Conservation (phyloP, 2,888 invertebrate species). For the Masnerella sp. region DNA sequence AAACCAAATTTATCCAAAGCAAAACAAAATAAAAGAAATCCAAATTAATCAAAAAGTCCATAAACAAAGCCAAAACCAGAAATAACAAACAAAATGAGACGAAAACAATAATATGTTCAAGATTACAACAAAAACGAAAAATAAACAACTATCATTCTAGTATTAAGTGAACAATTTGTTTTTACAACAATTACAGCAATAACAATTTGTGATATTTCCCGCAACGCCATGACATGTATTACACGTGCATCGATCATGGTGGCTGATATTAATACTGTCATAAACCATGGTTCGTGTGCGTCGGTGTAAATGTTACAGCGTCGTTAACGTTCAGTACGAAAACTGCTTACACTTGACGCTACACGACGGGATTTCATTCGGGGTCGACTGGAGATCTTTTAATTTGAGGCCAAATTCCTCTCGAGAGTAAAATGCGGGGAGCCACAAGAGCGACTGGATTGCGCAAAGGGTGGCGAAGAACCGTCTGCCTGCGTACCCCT, state of each 20-base stretch:
- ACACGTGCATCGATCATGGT: conserved; percentile 67
- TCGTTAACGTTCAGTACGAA: conserved; percentile 55
- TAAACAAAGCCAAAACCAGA: no score
- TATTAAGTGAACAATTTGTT: no score
- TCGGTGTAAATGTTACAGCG: conserved; percentile 55
- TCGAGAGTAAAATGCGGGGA: conserved; percentile 74
- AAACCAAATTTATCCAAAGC: no score
- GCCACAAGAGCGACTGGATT: conserved; percentile 72
- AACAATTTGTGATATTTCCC: conserved; percentile 20
- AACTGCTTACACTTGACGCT: conserved; percentile 60
- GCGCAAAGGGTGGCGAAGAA: conserved; percentile 68
- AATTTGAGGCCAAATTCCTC: conserved; percentile 76
- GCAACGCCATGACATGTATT: conserved; percentile 62
- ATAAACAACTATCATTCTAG: no score
- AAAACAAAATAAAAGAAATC: no score
- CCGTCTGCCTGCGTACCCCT: conserved; percentile 61
- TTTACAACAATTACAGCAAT: no score
- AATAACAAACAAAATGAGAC: no score
- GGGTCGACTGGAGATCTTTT: conserved; percentile 74
- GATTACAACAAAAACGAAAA: no score
- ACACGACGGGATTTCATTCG: conserved; percentile 66
- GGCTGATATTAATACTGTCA: conserved; percentile 38
- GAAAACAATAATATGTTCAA: no score
- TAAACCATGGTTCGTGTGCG: conserved; percentile 34
- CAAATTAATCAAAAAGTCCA: no score